Conservation (phyloP, 2,113 vertebrate genomes). For the Chitala chitala region DNA sequence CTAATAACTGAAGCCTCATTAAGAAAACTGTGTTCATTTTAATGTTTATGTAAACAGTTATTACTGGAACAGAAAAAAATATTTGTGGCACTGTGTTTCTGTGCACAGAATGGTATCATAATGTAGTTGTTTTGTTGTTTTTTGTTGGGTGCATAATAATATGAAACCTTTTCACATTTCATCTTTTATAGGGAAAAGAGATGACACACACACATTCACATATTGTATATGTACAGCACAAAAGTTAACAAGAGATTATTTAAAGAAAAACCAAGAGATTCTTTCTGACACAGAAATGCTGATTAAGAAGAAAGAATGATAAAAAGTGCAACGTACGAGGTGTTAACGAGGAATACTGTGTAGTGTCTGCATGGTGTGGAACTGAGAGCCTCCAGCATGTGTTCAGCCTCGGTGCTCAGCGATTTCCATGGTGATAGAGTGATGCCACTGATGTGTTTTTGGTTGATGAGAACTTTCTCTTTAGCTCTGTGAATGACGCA, state of each 20-base stretch:
- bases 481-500: constrained; percentile 55
- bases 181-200: no score
- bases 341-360: no score
- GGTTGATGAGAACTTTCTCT: constrained; percentile 50
- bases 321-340: no score
- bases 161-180: no score
- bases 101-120: no score
- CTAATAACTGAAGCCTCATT: not conserved
- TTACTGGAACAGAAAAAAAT: not conserved
- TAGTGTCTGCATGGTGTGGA: not conserved
- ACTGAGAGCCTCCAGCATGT: not conserved
- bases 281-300: no score
- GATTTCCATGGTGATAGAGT: constrained; percentile 27
- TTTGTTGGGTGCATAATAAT: not conserved
- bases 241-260: no score
- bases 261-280: no score
- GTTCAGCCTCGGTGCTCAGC: not conserved
- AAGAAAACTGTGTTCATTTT: not conserved
- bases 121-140: not conserved
- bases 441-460: constrained; percentile 41
- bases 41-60: not conserved
- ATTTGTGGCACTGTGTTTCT: not conserved
- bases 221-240: no score
- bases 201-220: no score
- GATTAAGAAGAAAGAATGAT: no score